phyloP scores from a whole-genome alignment of 2,113 vertebrate species.

The Falco punctatus region DNA sequence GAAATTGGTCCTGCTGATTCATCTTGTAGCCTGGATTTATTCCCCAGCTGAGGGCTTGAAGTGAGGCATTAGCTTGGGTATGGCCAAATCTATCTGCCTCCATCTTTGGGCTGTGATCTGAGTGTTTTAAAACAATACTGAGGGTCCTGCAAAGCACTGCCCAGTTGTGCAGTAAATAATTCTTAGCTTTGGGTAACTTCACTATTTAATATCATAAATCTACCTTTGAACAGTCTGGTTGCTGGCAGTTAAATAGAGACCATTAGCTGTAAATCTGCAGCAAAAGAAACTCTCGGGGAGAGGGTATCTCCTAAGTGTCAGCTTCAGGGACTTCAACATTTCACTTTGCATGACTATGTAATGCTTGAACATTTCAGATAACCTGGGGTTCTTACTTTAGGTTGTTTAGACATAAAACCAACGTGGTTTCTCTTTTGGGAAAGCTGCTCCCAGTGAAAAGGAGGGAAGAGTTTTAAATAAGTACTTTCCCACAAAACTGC shows the following conservation, averaged over 20 bases:
- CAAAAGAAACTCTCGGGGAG: background rate
- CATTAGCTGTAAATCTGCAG: background rate
- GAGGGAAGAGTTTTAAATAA: background rate
- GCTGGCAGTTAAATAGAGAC: background rate
- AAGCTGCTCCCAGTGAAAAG: background rate
- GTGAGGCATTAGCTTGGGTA: background rate
- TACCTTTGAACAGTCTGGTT: background rate
- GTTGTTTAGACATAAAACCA: background rate
- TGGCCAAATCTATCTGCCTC: background rate
- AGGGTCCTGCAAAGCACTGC: background rate
- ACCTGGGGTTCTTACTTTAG: background rate
- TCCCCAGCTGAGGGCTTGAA: background rate
- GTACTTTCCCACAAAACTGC: background rate
- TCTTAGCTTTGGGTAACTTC: background rate
- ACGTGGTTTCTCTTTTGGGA: background rate
- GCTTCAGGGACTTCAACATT: background rate
- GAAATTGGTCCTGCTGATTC: background rate
- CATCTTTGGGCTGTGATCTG: background rate
- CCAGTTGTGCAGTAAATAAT: background rate
- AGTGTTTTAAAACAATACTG: background rate
- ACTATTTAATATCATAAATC: background rate
- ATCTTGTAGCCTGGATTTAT: background rate
- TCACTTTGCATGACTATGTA: background rate
- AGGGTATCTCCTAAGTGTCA: background rate
- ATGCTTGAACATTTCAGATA: background rate